A percentile compares a stretch with the other conserved stretches of the same genome.
Conservation (phyloP, 2,797 vertebrate species). For the Manis javanica region DNA sequence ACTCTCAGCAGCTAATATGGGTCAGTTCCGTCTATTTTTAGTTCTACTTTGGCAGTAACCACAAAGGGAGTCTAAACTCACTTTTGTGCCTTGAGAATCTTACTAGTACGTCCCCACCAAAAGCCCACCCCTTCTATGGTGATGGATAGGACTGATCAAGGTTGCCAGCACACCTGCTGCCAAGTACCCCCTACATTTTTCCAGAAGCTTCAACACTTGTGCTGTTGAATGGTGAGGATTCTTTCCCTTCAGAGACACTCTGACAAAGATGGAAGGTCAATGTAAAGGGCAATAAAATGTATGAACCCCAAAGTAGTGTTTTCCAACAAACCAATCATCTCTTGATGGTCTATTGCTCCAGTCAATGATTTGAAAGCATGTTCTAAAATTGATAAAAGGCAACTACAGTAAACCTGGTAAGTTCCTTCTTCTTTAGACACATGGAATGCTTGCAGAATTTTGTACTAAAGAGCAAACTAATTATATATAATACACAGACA, state of each 20-base stretch:
- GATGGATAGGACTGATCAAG: not conserved
- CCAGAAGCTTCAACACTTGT: not conserved
- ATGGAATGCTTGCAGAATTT: conserved; percentile 61
- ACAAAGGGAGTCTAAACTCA: conserved; percentile 18
- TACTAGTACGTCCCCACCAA: not conserved
- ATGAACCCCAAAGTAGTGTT: conserved; percentile 51
- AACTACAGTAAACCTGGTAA: conserved; percentile 44
- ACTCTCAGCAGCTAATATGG: not conserved
- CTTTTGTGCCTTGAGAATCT: not conserved
- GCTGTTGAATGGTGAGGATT: conserved; percentile 20
- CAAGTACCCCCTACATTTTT: not conserved
- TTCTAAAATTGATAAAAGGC: conserved; percentile 64
- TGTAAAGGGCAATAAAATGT: conserved; percentile 49
- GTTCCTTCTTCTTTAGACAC: conserved; percentile 38
- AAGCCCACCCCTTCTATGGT: not conserved
- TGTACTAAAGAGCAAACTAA: conserved; percentile 20
- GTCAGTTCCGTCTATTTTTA: not conserved
- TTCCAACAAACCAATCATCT: conserved; percentile 60
- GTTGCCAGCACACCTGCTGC: not conserved
- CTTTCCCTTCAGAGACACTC: conserved; percentile 29
- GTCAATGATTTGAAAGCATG: conserved; percentile 29
- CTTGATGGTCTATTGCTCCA: conserved; percentile 54
- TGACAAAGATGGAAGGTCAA: conserved; percentile 64
- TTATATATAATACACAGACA: conserved; percentile 29
- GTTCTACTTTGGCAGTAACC: conserved; percentile 21